phyloP scores from a whole-genome alignment of 2,888 invertebrate genomes.

The Sicus ferrugineus region DNA sequence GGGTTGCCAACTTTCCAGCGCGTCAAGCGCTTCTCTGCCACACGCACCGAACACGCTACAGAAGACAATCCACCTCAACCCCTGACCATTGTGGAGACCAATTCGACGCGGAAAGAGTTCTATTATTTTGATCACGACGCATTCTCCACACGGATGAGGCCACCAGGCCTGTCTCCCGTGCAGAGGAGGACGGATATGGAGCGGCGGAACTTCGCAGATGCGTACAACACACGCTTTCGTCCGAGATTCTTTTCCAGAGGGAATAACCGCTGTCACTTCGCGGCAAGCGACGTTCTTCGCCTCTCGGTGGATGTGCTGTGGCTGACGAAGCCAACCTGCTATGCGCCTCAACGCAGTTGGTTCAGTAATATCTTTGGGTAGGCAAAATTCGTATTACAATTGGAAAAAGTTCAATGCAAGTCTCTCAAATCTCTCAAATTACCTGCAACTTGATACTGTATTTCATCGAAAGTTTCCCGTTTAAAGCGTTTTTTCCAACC shows the following conservation, averaged over 20 bases:
- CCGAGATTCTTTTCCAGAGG: slow-evolving; percentile 31
- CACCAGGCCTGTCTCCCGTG: not conserved
- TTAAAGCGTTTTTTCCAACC: too few species aligned
- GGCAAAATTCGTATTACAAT: slow-evolving; percentile 9
- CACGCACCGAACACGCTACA: too few species aligned
- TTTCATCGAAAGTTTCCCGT: too few species aligned
- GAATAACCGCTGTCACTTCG: slow-evolving; percentile 54
- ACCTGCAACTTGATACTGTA: too few species aligned
- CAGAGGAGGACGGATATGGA: slow-evolving; percentile 16
- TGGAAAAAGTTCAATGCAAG: too few species aligned
- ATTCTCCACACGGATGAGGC: slow-evolving; percentile 43
- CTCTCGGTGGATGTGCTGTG: slow-evolving; percentile 57
- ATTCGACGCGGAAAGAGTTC: slow-evolving; percentile 58
- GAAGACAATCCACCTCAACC: slow-evolving; percentile 49
- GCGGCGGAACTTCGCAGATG: slow-evolving; percentile 15
- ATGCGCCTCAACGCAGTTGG: slow-evolving; percentile 56
- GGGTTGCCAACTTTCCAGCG: slow-evolving; percentile 46
- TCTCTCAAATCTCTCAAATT: too few species aligned
- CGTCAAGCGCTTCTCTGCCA: slow-evolving; percentile 42
- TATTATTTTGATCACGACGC: slow-evolving; percentile 55
- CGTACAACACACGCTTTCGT: not conserved
- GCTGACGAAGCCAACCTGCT: slow-evolving; percentile 57
- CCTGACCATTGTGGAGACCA: slow-evolving; percentile 54
- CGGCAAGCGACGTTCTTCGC: slow-evolving; percentile 54
- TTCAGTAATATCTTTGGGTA: slow-evolving; percentile 55